These are phyloP conservation scores for Torymus texanus DNA, from an alignment of 2,888 invertebrate species.

Conservation along the genomic window DNA sequence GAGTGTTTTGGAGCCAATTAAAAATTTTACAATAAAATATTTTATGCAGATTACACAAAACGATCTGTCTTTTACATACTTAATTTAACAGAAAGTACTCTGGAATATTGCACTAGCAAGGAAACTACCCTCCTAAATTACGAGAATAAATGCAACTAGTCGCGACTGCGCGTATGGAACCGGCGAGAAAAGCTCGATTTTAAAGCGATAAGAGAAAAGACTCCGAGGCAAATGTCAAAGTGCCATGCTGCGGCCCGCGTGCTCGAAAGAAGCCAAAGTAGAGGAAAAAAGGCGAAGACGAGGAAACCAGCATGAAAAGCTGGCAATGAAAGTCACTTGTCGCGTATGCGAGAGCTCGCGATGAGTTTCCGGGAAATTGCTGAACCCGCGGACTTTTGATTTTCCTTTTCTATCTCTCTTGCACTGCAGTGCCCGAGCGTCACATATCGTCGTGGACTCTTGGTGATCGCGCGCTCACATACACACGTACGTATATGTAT, in stretches of 20 bases:
- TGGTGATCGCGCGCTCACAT: not conserved
- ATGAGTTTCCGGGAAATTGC: conserved; percentile 58
- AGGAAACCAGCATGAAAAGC: conserved; percentile 29
- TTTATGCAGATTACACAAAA: no score
- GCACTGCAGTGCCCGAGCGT: not conserved
- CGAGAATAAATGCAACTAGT: no score
- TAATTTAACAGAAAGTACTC: no score
- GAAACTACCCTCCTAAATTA: no score
- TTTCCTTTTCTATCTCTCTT: conserved; percentile 13
- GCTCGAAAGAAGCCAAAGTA: not conserved
- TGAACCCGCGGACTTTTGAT: conserved; percentile 54
- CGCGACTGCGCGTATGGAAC: no score
- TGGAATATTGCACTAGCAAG: no score
- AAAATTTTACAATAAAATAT: no score
- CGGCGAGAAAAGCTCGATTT: no score
- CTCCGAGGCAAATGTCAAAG: conserved; percentile 17
- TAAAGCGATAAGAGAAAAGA: no score
- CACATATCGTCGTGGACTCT: not conserved
- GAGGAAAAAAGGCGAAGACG: not conserved
- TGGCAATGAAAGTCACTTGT: conserved; percentile 33
- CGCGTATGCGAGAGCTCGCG: not conserved
- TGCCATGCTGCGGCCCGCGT: conserved; percentile 2
- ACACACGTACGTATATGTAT: no score
- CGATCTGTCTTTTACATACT: no score
- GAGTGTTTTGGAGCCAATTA: no score